Evolutionary conservation across 2,797 vertebrate genomes (phyloP).

Genomic region (Kryptopterus vitreolus): DNA sequence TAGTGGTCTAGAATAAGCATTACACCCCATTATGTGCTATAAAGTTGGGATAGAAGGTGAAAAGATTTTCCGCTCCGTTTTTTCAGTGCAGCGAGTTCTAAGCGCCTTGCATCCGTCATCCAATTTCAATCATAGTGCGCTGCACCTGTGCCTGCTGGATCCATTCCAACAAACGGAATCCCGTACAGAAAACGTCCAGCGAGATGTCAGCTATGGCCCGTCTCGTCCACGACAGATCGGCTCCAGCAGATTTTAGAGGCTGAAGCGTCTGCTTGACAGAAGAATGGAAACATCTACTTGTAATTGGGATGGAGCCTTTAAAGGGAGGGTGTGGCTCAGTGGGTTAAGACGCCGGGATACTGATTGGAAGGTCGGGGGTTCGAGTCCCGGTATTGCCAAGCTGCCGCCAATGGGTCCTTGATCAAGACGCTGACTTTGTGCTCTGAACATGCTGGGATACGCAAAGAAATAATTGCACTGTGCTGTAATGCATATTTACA

Average conservation of each 20-base stretch:
- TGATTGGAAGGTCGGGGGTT: no score
- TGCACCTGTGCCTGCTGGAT: conserved; percentile 7
- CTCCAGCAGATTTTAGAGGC: neutral
- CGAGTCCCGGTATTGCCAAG: no score
- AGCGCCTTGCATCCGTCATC: conserved; percentile 22
- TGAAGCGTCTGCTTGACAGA: neutral
- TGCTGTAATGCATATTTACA: no score
- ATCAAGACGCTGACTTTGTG: no score
- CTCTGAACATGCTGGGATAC: no score
- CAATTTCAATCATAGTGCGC: conserved; percentile 15
- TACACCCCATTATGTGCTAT: neutral
- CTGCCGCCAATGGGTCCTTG: no score
- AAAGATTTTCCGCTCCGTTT: conserved; percentile 4
- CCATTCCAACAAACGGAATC: conserved; percentile 18
- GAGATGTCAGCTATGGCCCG: conserved; percentile 8
- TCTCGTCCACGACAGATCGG: conserved; percentile 5
- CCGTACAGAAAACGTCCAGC: conserved; percentile 1
- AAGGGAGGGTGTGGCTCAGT: no score
- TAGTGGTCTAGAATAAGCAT: conserved; percentile 5
- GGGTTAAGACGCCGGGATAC: no score
- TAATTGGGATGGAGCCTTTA: neutral
- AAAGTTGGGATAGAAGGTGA: conserved; percentile 26
- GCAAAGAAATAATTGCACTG: no score
- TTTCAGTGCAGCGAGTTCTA: neutral
- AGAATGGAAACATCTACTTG: neutral